phyloP scores from a whole-genome alignment of 1,140 invertebrate species.

The Polypedilum vanderplanki region DNA sequence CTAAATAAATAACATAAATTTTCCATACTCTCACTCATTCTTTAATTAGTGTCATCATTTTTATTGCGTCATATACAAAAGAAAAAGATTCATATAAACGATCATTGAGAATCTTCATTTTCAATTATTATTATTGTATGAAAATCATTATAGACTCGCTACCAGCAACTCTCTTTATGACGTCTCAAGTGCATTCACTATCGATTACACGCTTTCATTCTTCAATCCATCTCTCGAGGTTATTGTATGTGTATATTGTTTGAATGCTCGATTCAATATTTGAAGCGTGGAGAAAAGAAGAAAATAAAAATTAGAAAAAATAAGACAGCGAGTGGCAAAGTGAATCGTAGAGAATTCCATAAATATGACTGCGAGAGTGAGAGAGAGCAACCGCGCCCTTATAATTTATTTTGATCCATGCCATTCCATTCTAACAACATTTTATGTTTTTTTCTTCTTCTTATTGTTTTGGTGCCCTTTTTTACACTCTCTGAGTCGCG shows the following conservation, averaged over 20 bases:
- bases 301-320: not conserved
- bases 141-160: not conserved
- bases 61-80: not conserved
- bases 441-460: not conserved
- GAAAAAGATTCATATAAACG: not conserved
- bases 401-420: conserved; percentile 19
- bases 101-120: not conserved
- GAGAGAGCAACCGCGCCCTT: not conserved
- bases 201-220: conserved; percentile 10
- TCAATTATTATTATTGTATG: not conserved
- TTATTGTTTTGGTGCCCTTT: conserved; percentile 6
- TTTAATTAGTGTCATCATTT: not conserved
- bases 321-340: conserved; percentile 9
- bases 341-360: conserved; percentile 10
- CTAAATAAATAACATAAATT: not conserved
- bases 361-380: not conserved
- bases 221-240: not conserved
- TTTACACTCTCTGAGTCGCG: conserved; percentile 1
- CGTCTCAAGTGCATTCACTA: conserved; percentile 6
- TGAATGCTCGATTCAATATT: not conserved
- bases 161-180: not conserved
- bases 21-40: not conserved
- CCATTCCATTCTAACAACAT: conserved; percentile 17
- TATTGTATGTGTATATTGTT: not conserved
- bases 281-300: not conserved